Conservation (phyloP, 2,113 vertebrate genomes). For the Xenus cinereus region DNA sequence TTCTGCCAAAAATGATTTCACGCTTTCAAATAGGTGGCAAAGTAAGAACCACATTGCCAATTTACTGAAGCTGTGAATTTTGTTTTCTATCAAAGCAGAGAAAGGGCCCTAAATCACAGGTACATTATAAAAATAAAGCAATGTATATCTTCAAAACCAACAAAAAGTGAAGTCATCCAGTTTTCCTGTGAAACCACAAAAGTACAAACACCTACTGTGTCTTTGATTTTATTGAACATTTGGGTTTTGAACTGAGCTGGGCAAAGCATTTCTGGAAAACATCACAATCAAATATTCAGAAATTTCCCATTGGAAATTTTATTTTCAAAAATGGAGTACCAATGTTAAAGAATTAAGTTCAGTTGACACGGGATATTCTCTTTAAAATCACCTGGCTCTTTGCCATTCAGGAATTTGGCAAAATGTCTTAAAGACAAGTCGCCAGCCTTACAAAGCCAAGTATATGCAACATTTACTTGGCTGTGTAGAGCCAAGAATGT, state of each 20-base stretch:
- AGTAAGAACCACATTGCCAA: constrained; percentile 28
- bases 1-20: constrained; percentile 46
- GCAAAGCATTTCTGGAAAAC: neutral
- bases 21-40: constrained; percentile 63
- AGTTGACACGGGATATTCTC: neutral
- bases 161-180: neutral
- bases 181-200: neutral
- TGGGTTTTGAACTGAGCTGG: neutral
- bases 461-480: neutral
- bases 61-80: constrained; percentile 45
- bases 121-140: constrained; percentile 46
- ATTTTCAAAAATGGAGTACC: neutral
- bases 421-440: neutral
- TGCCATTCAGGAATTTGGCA: neutral
- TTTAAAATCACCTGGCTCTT: neutral
- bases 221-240: neutral
- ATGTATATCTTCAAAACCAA: neutral
- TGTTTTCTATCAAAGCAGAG: constrained; percentile 24
- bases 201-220: neutral
- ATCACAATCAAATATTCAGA: neutral
- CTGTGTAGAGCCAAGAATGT: neutral
- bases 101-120: constrained; percentile 37
- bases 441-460: neutral
- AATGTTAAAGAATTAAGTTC: neutral
- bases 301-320: neutral